A percentile compares a stretch with the other conserved stretches of the same genome.
Conservation (phyloP, 1,140 invertebrate species). For the Probaryconus sp. region DNA sequence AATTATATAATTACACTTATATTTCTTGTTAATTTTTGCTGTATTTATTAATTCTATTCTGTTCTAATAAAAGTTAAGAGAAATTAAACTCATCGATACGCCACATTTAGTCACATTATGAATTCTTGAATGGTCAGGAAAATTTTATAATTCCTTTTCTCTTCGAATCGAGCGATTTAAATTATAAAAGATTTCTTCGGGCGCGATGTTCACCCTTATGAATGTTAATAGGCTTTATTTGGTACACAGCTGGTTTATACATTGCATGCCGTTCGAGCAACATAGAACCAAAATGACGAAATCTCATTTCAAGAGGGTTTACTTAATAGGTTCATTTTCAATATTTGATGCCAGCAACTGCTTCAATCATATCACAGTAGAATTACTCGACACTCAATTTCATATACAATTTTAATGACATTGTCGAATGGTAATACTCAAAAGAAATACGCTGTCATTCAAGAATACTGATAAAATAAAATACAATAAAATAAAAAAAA, state of each 20-base stretch:
- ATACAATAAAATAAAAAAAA: too few relatives aligned
- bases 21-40: too few relatives aligned
- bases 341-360: not conserved
- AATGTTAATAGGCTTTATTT: slow-evolving; percentile 44
- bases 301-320: slow-evolving; percentile 18
- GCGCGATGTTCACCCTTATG: slow-evolving; percentile 26
- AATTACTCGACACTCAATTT: not conserved
- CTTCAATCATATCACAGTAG: not conserved
- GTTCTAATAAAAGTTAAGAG: slow-evolving; percentile 19
- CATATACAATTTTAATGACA: too few relatives aligned
- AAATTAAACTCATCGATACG: slow-evolving; percentile 6
- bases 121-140: slow-evolving; percentile 22
- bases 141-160: slow-evolving; percentile 33
- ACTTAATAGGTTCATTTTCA: slow-evolving; percentile 13
- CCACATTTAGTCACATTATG: slow-evolving; percentile 24
- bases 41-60: slow-evolving; percentile 4
- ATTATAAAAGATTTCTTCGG: slow-evolving; percentile 46
- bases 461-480: too few relatives aligned
- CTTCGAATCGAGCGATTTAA: slow-evolving; percentile 27
- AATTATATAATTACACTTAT: too few relatives aligned
- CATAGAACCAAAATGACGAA: slow-evolving; percentile 13
- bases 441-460: too few relatives aligned
- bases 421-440: too few relatives aligned
- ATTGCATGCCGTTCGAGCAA: slow-evolving; percentile 12
- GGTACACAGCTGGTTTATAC: slow-evolving; percentile 8